A percentile compares a stretch with the other conserved stretches of the same genome.
phyloP scores from a whole-genome alignment of 2,113 vertebrate genomes.

The Sorex fumeus region DNA sequence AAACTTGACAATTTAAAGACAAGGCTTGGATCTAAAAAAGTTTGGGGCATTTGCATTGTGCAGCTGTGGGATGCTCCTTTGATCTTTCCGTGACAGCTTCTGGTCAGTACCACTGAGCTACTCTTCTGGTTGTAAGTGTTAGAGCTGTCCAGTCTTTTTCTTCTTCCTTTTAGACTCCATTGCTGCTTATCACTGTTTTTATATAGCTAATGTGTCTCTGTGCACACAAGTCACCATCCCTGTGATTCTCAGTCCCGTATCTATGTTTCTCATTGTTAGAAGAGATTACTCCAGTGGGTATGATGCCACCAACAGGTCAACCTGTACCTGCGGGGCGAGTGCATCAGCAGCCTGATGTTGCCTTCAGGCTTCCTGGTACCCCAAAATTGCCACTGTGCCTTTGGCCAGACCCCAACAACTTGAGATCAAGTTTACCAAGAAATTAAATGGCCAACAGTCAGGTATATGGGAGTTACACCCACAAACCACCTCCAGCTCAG shows the following conservation, averaged over 20 bases:
- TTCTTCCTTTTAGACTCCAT: background rate
- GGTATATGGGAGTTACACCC: too few species aligned
- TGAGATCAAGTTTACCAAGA: too few species aligned
- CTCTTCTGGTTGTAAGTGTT: background rate
- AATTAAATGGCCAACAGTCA: too few species aligned
- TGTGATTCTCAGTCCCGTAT: background rate
- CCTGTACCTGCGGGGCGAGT: too few species aligned
- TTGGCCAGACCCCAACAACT: too few species aligned
- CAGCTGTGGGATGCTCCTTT: background rate
- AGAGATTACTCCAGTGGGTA: too few species aligned
- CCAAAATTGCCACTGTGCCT: too few species aligned
- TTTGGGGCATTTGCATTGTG: background rate
- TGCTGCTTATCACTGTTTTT: background rate
- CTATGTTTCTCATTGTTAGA: background rate
- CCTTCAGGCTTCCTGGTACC: too few species aligned
- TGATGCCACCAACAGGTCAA: too few species aligned
- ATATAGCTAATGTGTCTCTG: background rate
- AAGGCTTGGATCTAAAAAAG: conserved; percentile 3
- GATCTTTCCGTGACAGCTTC: background rate
- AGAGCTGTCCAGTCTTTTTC: background rate
- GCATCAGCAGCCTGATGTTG: too few species aligned
- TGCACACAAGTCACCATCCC: background rate
- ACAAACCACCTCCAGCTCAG: too few species aligned
- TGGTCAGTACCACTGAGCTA: background rate
- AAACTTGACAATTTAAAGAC: conserved; percentile 10